These are phyloP conservation scores for Macrostomum lignano DNA, from an alignment of 1,140 invertebrate species.

Conservation along the genomic window DNA sequence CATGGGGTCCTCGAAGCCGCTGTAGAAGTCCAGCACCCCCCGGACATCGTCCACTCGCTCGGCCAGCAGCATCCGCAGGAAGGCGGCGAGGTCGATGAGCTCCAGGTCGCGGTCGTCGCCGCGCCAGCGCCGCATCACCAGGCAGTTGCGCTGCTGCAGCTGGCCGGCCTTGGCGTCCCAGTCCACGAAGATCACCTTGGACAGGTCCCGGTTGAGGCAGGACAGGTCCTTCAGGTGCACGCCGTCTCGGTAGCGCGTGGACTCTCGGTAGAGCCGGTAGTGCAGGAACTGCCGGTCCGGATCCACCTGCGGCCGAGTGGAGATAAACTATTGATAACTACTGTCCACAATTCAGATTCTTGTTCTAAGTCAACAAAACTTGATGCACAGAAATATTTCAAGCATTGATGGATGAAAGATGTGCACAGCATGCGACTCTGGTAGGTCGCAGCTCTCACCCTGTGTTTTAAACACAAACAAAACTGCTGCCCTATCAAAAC, in stretches of 20 bases:
- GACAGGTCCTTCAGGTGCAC: conserved; percentile 81
- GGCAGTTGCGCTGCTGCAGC: conserved; percentile 56
- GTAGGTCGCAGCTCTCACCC: too few species aligned
- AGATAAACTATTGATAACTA: too few species aligned
- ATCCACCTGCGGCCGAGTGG: conserved; percentile 48
- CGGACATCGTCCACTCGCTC: conserved; percentile 69
- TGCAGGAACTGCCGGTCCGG: conserved; percentile 52
- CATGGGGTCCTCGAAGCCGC: conserved; percentile 69
- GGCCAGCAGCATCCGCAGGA: conserved; percentile 56
- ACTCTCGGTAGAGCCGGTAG: conserved; percentile 70
- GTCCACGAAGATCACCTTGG: conserved; percentile 78
- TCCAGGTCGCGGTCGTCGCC: conserved; percentile 59
- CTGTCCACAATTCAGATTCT: too few species aligned
- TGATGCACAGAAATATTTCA: too few species aligned
- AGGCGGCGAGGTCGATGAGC: conserved; percentile 58
- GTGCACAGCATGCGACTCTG: too few species aligned
- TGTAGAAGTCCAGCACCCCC: conserved; percentile 65
- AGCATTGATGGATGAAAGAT: too few species aligned
- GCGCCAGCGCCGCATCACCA: conserved; percentile 59
- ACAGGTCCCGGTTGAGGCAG: conserved; percentile 68
- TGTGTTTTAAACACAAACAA: too few species aligned
- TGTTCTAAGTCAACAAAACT: too few species aligned
- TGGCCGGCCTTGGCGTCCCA: conserved; percentile 63
- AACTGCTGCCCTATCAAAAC: too few species aligned
- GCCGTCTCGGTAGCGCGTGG: conserved; percentile 73